Evolutionary conservation across 2,888 invertebrate genomes (phyloP).

Genomic region (Pharmacophagus antenor): DNA sequence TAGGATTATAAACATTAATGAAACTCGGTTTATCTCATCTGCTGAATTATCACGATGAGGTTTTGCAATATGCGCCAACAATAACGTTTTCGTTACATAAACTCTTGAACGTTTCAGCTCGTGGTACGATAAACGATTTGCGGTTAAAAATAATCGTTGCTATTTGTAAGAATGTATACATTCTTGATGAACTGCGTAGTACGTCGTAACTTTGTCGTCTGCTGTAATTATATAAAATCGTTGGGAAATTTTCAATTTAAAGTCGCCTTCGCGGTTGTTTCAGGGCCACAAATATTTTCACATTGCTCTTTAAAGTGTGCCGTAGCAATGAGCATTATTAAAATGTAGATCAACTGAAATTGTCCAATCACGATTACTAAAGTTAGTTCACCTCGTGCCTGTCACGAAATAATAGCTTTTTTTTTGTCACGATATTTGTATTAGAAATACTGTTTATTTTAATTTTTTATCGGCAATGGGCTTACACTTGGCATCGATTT

Average conservation of each 20-base stretch:
- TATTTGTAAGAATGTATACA: constrained; percentile 3
- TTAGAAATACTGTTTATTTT: not conserved
- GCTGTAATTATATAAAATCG: constrained; percentile 21
- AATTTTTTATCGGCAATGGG: too few relatives aligned
- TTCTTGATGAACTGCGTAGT: constrained; percentile 4
- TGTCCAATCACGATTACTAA: constrained; percentile 35
- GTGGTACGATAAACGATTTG: constrained; percentile 15
- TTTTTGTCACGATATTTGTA: not conserved
- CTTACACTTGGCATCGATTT: too few relatives aligned
- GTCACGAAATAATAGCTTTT: not conserved
- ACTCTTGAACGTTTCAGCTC: constrained; percentile 6
- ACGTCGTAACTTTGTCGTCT: constrained; percentile 17
- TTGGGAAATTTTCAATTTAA: constrained; percentile 35
- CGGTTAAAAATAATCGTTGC: constrained; percentile 22
- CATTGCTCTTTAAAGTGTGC: constrained; percentile 31
- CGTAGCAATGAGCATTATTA: constrained; percentile 31
- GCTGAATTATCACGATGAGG: constrained; percentile 11
- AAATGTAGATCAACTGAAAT: constrained; percentile 43
- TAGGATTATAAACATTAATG: constrained; percentile 1
- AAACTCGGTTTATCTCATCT: constrained; percentile 12
- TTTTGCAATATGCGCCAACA: constrained; percentile 8
- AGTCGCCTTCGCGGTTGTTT: constrained; percentile 50
- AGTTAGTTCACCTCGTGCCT: not conserved
- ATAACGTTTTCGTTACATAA: constrained; percentile 23
- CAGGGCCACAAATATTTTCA: constrained; percentile 43